Evolutionary conservation across 2,888 invertebrate genomes (phyloP).

Genomic region (Leptothorax acervorum): DNA sequence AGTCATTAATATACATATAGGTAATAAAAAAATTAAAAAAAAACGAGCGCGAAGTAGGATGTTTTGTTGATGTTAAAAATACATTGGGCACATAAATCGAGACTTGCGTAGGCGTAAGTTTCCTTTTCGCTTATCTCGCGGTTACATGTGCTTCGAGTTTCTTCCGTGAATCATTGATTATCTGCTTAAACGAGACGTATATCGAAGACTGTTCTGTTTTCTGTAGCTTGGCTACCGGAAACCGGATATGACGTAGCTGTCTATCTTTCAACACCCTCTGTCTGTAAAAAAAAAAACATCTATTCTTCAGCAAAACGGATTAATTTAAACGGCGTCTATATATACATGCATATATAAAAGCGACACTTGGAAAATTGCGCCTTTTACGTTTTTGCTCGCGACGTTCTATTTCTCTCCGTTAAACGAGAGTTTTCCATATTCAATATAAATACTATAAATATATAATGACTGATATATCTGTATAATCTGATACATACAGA

Average conservation of each 20-base stretch:
- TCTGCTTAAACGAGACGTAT: conserved; percentile 50
- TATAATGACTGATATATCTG: not conserved
- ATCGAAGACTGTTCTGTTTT: conserved; percentile 63
- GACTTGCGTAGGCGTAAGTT: conserved; percentile 59
- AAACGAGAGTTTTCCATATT: not conserved
- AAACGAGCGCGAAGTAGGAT: not conserved
- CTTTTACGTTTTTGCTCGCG: not conserved
- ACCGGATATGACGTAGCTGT: conserved; percentile 59
- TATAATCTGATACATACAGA: not conserved
- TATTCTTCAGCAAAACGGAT: not conserved
- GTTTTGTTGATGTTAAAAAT: conserved; percentile 34
- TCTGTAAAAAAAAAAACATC: not conserved
- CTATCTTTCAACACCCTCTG: not conserved
- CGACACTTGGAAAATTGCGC: not conserved
- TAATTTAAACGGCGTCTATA: not conserved
- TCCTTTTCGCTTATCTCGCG: conserved; percentile 70
- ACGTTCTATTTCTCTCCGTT: not conserved
- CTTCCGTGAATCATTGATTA: conserved; percentile 73
- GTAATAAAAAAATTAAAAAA: not conserved
- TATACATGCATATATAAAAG: not conserved
- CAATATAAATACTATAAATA: not conserved
- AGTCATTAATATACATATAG: not conserved
- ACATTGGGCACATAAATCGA: conserved; percentile 5
- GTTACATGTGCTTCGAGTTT: conserved; percentile 69
- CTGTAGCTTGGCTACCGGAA: conserved; percentile 56